These are phyloP conservation scores for Triops cancriformis DNA, from an alignment of 1,140 invertebrate species.

Conservation along the genomic window DNA sequence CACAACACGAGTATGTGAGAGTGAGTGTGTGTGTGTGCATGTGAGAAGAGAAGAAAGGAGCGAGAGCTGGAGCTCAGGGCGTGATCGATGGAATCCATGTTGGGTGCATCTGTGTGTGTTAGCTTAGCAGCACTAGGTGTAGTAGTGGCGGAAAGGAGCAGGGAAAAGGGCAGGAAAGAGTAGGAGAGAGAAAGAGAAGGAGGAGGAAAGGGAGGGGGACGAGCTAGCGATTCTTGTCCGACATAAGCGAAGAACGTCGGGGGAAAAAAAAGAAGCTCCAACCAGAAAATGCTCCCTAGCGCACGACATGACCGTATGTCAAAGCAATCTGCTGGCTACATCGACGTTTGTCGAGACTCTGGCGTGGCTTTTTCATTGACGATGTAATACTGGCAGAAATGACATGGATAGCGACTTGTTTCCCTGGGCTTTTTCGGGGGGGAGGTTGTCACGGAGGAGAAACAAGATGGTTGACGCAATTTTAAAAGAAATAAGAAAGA, in stretches of 20 bases:
- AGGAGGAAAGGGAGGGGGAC: neutral
- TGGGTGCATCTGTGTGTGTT: slow-evolving; percentile 6
- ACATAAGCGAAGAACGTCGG: neutral
- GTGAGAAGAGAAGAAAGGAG: neutral
- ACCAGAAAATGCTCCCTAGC: slow-evolving; percentile 9
- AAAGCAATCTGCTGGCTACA: neutral
- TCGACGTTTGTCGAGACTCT: neutral
- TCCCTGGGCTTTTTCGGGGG: neutral
- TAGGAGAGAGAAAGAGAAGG: neutral
- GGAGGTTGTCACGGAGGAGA: neutral
- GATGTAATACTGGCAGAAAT: neutral
- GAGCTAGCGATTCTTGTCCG: neutral
- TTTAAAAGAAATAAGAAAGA: neutral
- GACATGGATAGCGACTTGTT: slow-evolving; percentile 15
- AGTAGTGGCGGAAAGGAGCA: neutral
- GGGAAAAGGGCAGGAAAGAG: neutral
- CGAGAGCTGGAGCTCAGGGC: neutral
- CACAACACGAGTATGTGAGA: too few species aligned
- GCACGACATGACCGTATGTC: slow-evolving; percentile 9
- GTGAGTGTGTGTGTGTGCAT: neutral
- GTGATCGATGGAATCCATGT: slow-evolving; percentile 13
- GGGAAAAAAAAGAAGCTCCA: too few species aligned
- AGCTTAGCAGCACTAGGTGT: neutral
- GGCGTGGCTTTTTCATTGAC: neutral
- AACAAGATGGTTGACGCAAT: slow-evolving; percentile 17